Percentiles rank a stretch among this genome's conserved stretches.
Evolutionary conservation across 1,140 invertebrate species (phyloP).

Genomic region (Kradibia gibbosae): DNA sequence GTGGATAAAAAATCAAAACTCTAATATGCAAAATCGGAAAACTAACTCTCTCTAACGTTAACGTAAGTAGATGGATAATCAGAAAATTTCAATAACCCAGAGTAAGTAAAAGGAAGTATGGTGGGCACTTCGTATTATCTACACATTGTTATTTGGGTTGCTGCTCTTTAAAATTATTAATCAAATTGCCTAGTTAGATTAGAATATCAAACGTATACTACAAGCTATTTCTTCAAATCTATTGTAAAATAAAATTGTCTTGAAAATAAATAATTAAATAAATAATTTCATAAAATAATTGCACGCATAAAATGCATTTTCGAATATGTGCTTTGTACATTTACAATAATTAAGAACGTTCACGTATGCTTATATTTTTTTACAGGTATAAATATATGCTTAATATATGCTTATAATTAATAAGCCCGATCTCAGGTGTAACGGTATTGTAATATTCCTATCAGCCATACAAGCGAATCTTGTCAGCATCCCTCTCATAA

Average conservation of each 20-base stretch:
- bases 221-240: not conserved
- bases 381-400: not conserved
- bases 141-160: too few relatives aligned
- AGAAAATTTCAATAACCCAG: too few relatives aligned
- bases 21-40: too few relatives aligned
- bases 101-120: too few relatives aligned
- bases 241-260: slow-evolving; percentile 1
- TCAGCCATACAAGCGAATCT: not conserved
- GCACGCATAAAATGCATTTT: not conserved
- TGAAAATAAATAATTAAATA: too few relatives aligned
- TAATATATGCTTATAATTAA: slow-evolving; percentile 18
- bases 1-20: too few relatives aligned
- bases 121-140: too few relatives aligned
- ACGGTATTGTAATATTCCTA: not conserved
- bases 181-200: not conserved
- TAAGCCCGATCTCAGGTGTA: not conserved
- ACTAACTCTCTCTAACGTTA: too few relatives aligned
- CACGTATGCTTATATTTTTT: not conserved
- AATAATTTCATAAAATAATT: too few relatives aligned
- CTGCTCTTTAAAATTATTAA: too few relatives aligned
- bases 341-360: not conserved
- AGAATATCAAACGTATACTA: not conserved
- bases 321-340: not conserved
- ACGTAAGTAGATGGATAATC: too few relatives aligned
- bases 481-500: slow-evolving; percentile 14